A percentile compares a stretch with the other conserved stretches of the same genome.
Evolutionary conservation across 2,888 invertebrate genomes (phyloP).

Genomic region (Theretra japonica): DNA sequence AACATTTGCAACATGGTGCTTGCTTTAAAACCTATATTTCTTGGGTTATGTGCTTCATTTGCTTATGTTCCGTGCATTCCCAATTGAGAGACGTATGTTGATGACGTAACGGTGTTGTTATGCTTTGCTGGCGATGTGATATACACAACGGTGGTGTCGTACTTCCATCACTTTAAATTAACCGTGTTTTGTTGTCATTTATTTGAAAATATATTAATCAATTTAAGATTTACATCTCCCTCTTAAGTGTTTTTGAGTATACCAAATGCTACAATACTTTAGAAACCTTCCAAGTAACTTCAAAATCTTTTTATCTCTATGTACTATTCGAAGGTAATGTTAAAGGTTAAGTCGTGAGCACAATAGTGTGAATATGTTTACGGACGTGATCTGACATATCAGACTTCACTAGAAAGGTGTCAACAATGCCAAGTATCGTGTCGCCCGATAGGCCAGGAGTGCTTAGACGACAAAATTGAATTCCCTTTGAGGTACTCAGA

Average conservation of each 20-base stretch:
- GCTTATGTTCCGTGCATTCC: background rate
- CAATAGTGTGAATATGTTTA: background rate
- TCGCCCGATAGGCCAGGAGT: conserved; percentile 33
- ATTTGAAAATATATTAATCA: background rate
- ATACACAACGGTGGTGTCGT: background rate
- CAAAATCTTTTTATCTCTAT: no score
- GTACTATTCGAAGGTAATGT: background rate
- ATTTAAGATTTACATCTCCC: no score
- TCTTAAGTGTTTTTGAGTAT: no score
- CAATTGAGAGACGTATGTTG: background rate
- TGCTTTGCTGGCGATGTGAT: background rate
- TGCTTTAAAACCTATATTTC: background rate
- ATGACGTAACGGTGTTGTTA: background rate
- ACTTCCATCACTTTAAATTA: background rate
- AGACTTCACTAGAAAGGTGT: conserved; percentile 33
- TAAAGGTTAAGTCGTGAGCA: background rate
- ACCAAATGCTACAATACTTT: no score
- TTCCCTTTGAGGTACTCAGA: conserved; percentile 29
- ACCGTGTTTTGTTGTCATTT: background rate
- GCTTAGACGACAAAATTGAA: conserved; percentile 37
- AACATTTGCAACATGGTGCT: background rate
- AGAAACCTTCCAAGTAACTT: no score
- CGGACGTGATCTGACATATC: background rate
- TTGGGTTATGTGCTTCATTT: background rate
- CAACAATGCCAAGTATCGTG: conserved; percentile 32